Evolutionary conservation across 2,113 vertebrate species (phyloP), one percentile per base, ranked within the genome.

Genomic region (Daphoenositta chrysoptera): DNA sequence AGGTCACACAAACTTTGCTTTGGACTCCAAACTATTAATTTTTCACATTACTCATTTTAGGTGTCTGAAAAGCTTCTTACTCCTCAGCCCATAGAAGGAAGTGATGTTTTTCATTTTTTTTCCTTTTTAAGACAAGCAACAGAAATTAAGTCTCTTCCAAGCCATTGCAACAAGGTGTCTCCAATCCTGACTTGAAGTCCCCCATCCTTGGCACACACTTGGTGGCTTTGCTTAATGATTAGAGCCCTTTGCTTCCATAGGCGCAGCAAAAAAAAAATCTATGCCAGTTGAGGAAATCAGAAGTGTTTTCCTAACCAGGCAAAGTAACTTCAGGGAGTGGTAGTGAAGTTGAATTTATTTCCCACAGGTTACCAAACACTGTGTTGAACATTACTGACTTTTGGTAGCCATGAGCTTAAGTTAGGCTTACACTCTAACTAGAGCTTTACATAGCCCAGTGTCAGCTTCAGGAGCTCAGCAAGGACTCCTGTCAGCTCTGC

Each of bases 1-100:
- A 96, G 92, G 92, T 95, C 96, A 94, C 83, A 89, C 47, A 94
- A 96, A 95, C 96, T 94, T 95, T 96, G 93, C 88, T 94, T 96
- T 96, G 95, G 96, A 97, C 93, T 93, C 69, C 65, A 82, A 89
- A 89, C 88, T 89, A 96, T 87, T 93, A 96, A 96, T 94, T 95
- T 92, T 94, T 96, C 90, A 87, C 76, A 89, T 96, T 95, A 95
- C 83, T 93, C 83, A 89, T 89, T 90, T 78, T 78, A 93, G 83
- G 64, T 94, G 88, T 89, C 88, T 92, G 54, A 92, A 95, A 93
- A 92, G 18, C 28, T 83, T 92, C 86, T 90, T 86, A 86, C 60
- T 86, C 85, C 89, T 78, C 47, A 63, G 44, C 31, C 75, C 13
- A 1, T n/a, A 81, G 48, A 92, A 93, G 80, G 85, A 88, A 93